Conservation (phyloP, 2,113 vertebrate genomes). For the Lophotis ruficrista region DNA sequence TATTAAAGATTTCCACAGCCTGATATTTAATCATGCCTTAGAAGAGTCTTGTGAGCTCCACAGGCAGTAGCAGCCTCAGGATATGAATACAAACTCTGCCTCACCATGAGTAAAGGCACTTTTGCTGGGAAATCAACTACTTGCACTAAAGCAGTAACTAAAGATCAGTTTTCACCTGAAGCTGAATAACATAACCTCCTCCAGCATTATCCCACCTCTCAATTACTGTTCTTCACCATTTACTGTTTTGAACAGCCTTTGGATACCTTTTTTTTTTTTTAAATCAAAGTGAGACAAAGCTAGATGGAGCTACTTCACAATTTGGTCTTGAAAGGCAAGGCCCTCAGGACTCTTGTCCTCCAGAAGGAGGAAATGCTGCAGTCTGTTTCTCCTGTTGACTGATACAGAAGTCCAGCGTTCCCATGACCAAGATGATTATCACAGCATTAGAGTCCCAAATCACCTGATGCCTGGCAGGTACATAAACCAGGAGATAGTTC, state of each 20-base stretch:
- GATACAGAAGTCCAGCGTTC: neutral
- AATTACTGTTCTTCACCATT: neutral
- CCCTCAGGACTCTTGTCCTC: neutral
- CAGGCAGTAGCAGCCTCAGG: constrained; percentile 49
- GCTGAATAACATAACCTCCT: neutral
- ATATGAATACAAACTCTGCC: constrained; percentile 42
- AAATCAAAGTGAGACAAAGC: neutral
- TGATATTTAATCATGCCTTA: constrained; percentile 8
- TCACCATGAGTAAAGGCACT: constrained; percentile 62
- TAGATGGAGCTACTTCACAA: neutral
- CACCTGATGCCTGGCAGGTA: neutral
- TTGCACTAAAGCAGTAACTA: constrained; percentile 33
- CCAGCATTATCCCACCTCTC: neutral
- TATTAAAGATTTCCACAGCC: constrained; percentile 37
- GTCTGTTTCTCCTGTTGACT: neutral
- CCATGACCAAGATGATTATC: neutral
- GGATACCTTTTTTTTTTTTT: neutral
- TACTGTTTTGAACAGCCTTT: neutral
- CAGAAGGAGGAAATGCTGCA: neutral
- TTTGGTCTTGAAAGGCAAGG: constrained; percentile 27
- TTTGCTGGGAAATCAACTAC: constrained; percentile 58
- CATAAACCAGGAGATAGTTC: neutral
- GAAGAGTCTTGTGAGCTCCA: constrained; percentile 5
- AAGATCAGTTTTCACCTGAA: constrained; percentile 19
- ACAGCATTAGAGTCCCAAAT: neutral